Conservation (phyloP, 2,113 vertebrate species). For the Nettapus auritus region DNA sequence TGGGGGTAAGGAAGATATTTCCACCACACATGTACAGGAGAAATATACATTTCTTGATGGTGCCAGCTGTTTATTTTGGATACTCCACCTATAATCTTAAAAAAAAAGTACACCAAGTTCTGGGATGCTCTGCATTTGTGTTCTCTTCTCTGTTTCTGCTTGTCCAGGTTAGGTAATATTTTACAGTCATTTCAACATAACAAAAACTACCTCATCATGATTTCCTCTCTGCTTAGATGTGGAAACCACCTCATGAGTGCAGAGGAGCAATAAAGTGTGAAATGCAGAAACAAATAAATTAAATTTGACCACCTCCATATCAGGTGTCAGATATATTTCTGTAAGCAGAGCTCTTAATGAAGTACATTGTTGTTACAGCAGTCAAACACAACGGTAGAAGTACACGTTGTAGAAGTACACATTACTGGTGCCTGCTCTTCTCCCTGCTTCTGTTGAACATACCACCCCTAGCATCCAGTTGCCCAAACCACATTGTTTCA, state of each 20-base stretch:
- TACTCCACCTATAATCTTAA: not conserved
- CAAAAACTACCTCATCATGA: not conserved
- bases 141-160: not conserved
- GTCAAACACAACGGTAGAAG: not conserved
- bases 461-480: not conserved
- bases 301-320: not conserved
- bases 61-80: not conserved
- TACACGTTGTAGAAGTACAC: not conserved
- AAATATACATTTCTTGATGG: not conserved
- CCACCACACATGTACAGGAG: not conserved
- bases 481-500: rapidly evolving
- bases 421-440: not conserved
- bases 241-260: not conserved
- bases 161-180: not conserved
- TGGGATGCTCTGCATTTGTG: not conserved
- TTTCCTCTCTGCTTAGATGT: not conserved
- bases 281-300: not conserved
- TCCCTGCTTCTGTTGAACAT: not conserved
- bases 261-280: not conserved
- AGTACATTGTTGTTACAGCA: not conserved
- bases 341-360: not conserved
- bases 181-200: not conserved
- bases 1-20: not conserved
- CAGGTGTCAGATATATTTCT: not conserved
- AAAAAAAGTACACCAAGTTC: not conserved